Base-by-base conservation (phyloP, 2,888 invertebrate genomes). In the Bombylius major region DNA sequence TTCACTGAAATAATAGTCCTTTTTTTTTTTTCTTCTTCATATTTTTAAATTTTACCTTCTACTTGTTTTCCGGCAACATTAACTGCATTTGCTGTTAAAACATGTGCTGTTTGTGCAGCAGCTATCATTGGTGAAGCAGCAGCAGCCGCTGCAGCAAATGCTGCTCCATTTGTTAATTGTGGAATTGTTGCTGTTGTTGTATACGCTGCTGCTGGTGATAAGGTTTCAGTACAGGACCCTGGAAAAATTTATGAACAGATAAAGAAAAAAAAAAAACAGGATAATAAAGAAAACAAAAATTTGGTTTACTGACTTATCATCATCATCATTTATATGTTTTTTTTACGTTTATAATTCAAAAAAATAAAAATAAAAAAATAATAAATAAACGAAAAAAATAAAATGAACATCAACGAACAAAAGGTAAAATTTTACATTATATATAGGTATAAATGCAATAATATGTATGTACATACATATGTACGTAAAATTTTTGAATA, bases 1-100 rank as follows among this genome's bases (percentile, higher is more conserved):
- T 23, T 23, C 23, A 23, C 23, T 23, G n/a, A n/a, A n/a, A n/a
- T n/a, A n/a, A 23, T 23, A 23, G 23, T 23, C 23, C 1, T 23
- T 23, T 23, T 23, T 23, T 23, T 11, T 42, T 11, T 42, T 11
- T 42, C 4, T 36, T 36, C 4, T 44, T 44, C 12, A 13, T 5
- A 44, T n/a, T 5, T 44, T 13, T 23, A 23, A 23, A 44, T 5
- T n/a, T 75, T 76, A 85, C 86, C 89, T 82, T 96, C 95, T 69
- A 94, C 87, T 77, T 96, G 95, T 75, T 94, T 94, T 63, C 88
- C 89, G 59, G 89, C 12, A 11, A 42, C 39, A 42, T 11, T 11
- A 42, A 4, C 39, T 11, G 39, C 39, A 42, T 1, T 42, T 4
- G 12, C 12, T 11, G 8, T 42, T 11, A 42, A 42, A 42, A 11